phyloP scores from a whole-genome alignment of 2,888 invertebrate species.

The Anodontia alba region DNA sequence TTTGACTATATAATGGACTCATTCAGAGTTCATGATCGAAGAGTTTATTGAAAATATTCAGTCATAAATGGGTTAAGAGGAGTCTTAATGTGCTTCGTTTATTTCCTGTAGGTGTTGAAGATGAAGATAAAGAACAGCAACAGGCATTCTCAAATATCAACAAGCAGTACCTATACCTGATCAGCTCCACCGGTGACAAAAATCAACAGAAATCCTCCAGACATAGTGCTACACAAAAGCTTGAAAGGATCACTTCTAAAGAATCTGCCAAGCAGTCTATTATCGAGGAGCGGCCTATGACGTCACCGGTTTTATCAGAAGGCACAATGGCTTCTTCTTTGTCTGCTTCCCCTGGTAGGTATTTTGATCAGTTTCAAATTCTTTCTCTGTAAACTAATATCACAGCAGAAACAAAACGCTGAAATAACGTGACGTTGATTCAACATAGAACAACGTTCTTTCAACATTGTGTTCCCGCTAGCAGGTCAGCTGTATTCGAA shows the following conservation, averaged over 20 bases:
- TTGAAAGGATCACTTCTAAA: neutral
- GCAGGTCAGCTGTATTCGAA: no score
- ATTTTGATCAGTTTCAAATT: no score
- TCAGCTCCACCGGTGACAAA: conserved; percentile 15
- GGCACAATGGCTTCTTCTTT: neutral
- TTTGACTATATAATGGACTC: no score
- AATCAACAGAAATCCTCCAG: neutral
- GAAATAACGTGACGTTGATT: no score
- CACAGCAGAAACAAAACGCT: no score
- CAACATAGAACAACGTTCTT: no score
- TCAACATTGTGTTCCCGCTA: no score
- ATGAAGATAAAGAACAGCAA: conserved; percentile 8
- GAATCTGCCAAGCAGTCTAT: neutral
- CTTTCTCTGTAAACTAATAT: no score
- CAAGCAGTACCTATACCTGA: conserved; percentile 54
- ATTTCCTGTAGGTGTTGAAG: conserved; percentile 22
- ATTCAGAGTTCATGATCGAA: no score
- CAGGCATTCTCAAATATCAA: conserved; percentile 53
- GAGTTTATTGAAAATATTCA: no score
- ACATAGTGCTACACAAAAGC: neutral
- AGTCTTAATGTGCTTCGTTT: no score
- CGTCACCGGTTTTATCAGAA: neutral
- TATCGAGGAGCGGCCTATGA: neutral
- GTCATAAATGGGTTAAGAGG: no score
- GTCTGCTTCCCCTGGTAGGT: neutral